Evolutionary conservation across 2,113 vertebrate species (phyloP).

Genomic region (Tragelaphus strepsiceros): DNA sequence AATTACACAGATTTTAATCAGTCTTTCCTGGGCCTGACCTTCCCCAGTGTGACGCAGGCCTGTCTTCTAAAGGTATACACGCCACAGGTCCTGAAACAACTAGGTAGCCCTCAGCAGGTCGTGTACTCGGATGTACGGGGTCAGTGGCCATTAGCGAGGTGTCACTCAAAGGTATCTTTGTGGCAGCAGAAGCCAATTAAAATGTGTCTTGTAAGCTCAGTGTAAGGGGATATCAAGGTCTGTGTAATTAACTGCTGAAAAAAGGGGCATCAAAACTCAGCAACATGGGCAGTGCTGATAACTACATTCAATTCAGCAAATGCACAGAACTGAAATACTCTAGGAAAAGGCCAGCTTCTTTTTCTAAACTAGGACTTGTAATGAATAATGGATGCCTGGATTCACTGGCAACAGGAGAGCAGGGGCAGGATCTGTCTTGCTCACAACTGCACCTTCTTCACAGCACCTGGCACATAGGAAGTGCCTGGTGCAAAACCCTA

Average conservation of each 20-base stretch:
- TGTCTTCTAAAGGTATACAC: neutral
- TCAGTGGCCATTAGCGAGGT: conserved; percentile 20
- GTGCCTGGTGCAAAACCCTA: neutral
- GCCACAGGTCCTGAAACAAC: neutral
- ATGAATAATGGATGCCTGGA: neutral
- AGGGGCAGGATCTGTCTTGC: neutral
- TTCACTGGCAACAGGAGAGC: neutral
- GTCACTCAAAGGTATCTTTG: conserved; percentile 51
- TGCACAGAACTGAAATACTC: neutral
- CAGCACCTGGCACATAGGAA: neutral
- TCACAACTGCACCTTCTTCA: neutral
- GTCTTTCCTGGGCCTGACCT: neutral
- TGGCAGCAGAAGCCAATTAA: conserved; percentile 55
- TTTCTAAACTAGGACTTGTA: neutral
- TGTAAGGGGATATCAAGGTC: conserved; percentile 32
- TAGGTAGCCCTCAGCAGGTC: neutral
- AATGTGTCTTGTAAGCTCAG: conserved; percentile 33
- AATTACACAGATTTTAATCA: neutral
- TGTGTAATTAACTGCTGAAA: conserved; percentile 47
- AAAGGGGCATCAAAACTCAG: conserved; percentile 30
- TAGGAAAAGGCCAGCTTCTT: neutral
- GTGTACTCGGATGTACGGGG: neutral
- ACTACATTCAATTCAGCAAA: conserved; percentile 11
- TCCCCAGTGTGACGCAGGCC: neutral
- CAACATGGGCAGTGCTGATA: conserved; percentile 22